Percentiles rank a stretch among this genome's conserved stretches.
phyloP scores from a whole-genome alignment of 2,113 vertebrate genomes.

The Hydrochoerus hydrochaeris region DNA sequence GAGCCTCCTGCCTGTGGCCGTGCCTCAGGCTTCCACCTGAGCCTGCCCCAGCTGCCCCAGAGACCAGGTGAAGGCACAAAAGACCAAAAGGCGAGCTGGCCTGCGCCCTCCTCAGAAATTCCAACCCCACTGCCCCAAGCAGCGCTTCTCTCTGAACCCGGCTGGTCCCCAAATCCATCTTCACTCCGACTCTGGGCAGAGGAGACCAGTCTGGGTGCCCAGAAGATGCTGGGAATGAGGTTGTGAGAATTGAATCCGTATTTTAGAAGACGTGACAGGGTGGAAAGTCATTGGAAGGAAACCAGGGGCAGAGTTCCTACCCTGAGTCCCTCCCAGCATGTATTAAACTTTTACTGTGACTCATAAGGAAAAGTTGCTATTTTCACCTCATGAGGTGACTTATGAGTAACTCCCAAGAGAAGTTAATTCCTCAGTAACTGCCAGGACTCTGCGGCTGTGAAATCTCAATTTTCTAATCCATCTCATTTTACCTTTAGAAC shows the following conservation, averaged over 20 bases:
- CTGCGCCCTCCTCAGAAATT: not conserved
- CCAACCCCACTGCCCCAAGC: not conserved
- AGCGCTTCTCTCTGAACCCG: not conserved
- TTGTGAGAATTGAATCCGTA: too few species aligned
- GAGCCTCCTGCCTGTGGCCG: not conserved
- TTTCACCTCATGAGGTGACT: too few species aligned
- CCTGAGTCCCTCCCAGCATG: too few species aligned
- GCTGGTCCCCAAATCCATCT: not conserved
- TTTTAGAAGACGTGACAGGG: too few species aligned
- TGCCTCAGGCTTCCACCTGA: not conserved
- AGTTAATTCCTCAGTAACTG: too few species aligned
- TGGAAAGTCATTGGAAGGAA: too few species aligned
- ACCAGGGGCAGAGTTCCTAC: not conserved
- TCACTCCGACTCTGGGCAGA: not conserved
- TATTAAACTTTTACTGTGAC: not conserved
- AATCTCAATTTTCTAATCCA: not conserved
- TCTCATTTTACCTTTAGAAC: not conserved
- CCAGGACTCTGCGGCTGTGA: not conserved
- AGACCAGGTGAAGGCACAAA: not conserved
- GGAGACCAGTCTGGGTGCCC: too few species aligned
- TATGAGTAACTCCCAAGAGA: not conserved
- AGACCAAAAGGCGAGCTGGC: rapidly evolving
- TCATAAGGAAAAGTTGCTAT: not conserved
- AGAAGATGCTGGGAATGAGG: not conserved
- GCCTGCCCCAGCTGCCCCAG: not conserved